Conservation (phyloP, 2,888 invertebrate species). For the Noctua pronuba region DNA sequence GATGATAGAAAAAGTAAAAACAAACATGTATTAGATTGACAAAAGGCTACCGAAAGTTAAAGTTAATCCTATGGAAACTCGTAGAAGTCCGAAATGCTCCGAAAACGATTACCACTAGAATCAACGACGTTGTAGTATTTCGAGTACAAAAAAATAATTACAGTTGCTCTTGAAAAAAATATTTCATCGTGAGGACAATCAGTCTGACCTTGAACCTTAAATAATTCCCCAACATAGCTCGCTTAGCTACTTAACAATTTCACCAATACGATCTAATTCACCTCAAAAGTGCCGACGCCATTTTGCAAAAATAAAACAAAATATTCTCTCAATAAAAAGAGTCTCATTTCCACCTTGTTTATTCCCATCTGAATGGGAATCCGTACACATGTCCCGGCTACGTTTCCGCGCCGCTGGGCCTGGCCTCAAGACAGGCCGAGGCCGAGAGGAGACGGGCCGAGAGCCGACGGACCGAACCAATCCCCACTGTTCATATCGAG, state of each 20-base stretch:
- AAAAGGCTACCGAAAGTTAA: too few relatives aligned
- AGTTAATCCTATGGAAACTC: too few relatives aligned
- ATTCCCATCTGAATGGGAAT: constrained; percentile 65
- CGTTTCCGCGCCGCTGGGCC: constrained; percentile 64
- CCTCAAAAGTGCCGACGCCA: constrained; percentile 6
- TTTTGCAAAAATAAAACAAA: constrained; percentile 31
- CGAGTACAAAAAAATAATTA: not conserved
- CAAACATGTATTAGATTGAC: too few relatives aligned
- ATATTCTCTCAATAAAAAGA: constrained; percentile 45
- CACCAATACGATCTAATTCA: not conserved
- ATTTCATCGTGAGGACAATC: too few relatives aligned
- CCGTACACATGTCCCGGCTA: constrained; percentile 65
- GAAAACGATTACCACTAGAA: too few relatives aligned
- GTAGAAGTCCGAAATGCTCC: too few relatives aligned
- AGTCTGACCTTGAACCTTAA: not conserved
- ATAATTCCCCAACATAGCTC: not conserved
- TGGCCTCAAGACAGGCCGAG: constrained; percentile 60
- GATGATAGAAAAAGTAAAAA: too few relatives aligned
- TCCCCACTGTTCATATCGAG: constrained; percentile 64
- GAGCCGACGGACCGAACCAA: constrained; percentile 56
- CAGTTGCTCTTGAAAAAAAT: not conserved
- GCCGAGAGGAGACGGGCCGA: constrained; percentile 34
- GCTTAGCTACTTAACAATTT: not conserved
- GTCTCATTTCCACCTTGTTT: constrained; percentile 60
- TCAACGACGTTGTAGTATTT: not conserved